Base-by-base conservation (phyloP, 30 jellyfish, hydroid and myxozoan genomes). In the Sanderia malayensis region DNA sequence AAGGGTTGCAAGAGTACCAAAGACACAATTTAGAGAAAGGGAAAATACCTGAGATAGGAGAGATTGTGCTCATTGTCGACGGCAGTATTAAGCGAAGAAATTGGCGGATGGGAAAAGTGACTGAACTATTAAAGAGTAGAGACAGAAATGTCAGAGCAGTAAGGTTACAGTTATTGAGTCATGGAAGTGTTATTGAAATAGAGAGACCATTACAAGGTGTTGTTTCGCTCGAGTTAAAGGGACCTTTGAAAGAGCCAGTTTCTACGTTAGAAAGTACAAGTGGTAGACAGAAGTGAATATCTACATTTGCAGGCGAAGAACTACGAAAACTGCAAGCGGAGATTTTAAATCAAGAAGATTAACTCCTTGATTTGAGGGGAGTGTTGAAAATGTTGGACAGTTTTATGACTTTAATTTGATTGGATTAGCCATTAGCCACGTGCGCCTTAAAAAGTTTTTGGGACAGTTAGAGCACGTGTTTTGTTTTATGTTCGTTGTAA, bases 151-250 rank as follows among this genome's bases (percentile, higher is more conserved):
- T 71, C 20, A 26, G 83, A 71, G 83, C 83, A 8, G 61, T 71
- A 20, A 71, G 53, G 44, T 41, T 71, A 10, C 77, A 58, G 4
- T 25, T 74, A 1, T 6, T 60, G 67, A 74, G 86, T 61, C 70
- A 72, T 46, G 84, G 74, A 55, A 58, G 37, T 15, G 57, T 53
- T 13, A 3, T 72, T 2, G 74, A 72, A 57, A 28, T 72, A 17
- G 46, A 72, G 31, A 72, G 84, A 72, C 74, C 84, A 60, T 74
- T 74, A 33, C 86, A 74, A 73, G 76, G 86, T n/a, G 33, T 73
- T 30, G 86, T 62, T 37, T 73, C 86, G 30, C 25, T 59, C 23
- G 86, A 59, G 61, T 37, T 68, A 46, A 30, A 65, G 33, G 63
- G 41, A 65, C 78, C 78, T 41, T 41, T 41, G 63, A n/a, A 67